These are phyloP conservation scores for Pycnomerus fuliginosus DNA, from an alignment of 2,888 invertebrate genomes.

Conservation along the genomic window DNA sequence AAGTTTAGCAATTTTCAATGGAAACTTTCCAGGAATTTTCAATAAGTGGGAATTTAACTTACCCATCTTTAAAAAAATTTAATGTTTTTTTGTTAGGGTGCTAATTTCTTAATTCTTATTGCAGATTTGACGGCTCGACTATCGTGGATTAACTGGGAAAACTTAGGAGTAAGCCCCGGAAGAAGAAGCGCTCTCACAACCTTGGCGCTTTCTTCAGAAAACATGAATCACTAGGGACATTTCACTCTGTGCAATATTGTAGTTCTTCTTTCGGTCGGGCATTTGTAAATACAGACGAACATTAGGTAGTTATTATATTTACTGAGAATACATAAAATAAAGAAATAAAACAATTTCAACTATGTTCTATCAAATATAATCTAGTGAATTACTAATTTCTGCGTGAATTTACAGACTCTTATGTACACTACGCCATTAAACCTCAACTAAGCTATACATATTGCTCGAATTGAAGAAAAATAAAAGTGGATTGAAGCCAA, in stretches of 20 bases:
- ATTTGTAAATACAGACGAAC: background rate
- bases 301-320: constrained; percentile 22
- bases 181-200: constrained; percentile 81
- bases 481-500: constrained; percentile 6
- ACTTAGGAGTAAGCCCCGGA: constrained; percentile 90
- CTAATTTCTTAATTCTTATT: constrained; percentile 28
- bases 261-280: background rate
- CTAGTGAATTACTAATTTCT: constrained; percentile 26
- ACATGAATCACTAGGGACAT: constrained; percentile 38
- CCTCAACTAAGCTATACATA: constrained; percentile 34
- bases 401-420: constrained; percentile 38
- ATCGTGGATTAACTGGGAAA: constrained; percentile 99
- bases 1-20: background rate
- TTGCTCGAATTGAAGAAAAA: constrained; percentile 17
- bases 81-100: background rate
- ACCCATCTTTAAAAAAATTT: background rate
- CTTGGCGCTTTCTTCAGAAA: constrained; percentile 74
- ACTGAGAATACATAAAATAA: constrained; percentile 43
- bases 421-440: constrained; percentile 41
- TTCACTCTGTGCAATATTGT: constrained; percentile 17
- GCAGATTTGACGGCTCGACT: constrained; percentile 93
- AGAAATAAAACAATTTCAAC: constrained; percentile 41
- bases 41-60: no score
- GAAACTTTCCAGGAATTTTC: background rate
- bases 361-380: constrained; percentile 27